Conservation (phyloP, 2,113 vertebrate species). For the Motacilla alba region DNA sequence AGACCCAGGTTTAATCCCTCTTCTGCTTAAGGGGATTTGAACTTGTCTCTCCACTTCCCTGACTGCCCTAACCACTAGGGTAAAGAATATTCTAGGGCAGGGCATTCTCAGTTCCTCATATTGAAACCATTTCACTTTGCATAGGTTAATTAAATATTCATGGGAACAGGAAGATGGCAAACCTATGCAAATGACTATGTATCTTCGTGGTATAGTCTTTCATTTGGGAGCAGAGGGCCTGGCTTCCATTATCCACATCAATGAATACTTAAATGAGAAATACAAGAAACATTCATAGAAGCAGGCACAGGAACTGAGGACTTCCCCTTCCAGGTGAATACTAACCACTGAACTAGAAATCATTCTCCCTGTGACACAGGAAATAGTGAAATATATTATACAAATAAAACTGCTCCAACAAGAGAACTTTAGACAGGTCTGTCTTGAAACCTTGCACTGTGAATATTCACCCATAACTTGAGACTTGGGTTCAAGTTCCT, state of each 20-base stretch:
- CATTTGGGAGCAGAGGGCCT: constrained; percentile 47
- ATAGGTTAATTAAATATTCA: constrained; percentile 65
- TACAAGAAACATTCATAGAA: constrained; percentile 31
- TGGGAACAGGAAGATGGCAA: constrained; percentile 57
- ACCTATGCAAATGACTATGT: constrained; percentile 43
- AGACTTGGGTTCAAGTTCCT: constrained; percentile 50
- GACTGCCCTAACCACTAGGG: constrained; percentile 43
- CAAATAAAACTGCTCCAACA: constrained; percentile 58
- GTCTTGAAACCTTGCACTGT: constrained; percentile 38
- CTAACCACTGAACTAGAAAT: constrained; percentile 40
- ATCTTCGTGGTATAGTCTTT: constrained; percentile 37
- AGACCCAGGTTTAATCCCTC: constrained; percentile 8
- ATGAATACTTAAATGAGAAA: constrained; percentile 62
- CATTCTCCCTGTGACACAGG: constrained; percentile 3
- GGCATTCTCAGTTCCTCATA: constrained; percentile 57
- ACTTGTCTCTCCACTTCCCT: constrained; percentile 56
- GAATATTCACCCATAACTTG: constrained; percentile 49
- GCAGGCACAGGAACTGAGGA: constrained; percentile 43
- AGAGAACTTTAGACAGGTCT: constrained; percentile 53
- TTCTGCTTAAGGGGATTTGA: constrained; percentile 53
- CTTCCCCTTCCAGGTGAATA: constrained; percentile 56
- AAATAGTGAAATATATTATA: constrained; percentile 29
- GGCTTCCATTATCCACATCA: constrained; percentile 59
- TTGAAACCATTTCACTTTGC: constrained; percentile 59
- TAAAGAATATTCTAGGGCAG: constrained; percentile 48